phyloP scores from a whole-genome alignment of 2,113 vertebrate genomes.

The Phasianus colchicus region DNA sequence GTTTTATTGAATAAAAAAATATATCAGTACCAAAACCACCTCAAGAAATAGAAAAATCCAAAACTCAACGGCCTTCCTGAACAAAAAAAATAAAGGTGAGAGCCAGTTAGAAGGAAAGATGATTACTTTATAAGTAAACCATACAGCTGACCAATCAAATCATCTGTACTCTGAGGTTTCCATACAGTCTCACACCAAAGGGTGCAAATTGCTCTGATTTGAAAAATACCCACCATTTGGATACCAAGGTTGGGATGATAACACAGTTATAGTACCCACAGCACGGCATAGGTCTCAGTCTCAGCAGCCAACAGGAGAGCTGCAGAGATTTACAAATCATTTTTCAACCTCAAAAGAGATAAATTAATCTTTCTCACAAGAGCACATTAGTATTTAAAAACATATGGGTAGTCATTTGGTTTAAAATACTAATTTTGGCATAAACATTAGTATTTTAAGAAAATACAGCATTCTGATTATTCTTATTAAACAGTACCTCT shows the following conservation, averaged over 20 bases:
- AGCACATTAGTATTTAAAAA: neutral
- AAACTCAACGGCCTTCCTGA: neutral
- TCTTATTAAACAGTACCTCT: neutral
- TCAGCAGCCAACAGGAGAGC: neutral
- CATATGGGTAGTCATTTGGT: neutral
- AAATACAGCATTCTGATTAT: neutral
- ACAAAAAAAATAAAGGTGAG: neutral
- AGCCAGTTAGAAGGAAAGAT: neutral
- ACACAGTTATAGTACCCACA: neutral
- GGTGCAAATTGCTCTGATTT: neutral
- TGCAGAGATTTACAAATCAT: neutral
- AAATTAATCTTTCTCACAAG: neutral
- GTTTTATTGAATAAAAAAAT: neutral
- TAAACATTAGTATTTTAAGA: neutral
- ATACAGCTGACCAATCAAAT: neutral
- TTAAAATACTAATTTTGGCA: neutral
- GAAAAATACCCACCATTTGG: neutral
- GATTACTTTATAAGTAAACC: neutral
- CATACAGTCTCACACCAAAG: neutral
- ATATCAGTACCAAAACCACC: neutral
- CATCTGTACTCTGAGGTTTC: neutral
- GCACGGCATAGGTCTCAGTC: rapidly evolving
- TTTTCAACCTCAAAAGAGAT: neutral
- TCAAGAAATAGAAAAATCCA: neutral
- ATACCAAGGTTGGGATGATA: neutral